Evolutionary conservation across 2,797 vertebrate genomes (phyloP).

Genomic region (Eurystomus glaucurus): DNA sequence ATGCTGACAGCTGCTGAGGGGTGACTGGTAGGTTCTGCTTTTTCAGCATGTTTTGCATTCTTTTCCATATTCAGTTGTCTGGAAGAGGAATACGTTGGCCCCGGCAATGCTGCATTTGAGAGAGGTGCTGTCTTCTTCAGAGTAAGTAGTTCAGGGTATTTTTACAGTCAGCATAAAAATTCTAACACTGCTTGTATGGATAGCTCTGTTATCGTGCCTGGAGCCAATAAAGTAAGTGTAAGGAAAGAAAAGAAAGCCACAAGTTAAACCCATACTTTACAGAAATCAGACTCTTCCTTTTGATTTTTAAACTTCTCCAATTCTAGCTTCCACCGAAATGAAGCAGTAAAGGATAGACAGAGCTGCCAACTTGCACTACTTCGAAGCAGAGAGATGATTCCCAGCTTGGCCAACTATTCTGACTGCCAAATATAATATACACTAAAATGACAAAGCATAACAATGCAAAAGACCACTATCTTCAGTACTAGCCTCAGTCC

Average conservation of each 20-base stretch:
- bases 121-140: conserved; percentile 10
- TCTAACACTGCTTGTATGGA: neutral
- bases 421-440: neutral
- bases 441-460: neutral
- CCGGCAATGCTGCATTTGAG: neutral
- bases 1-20: neutral
- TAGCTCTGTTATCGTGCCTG: neutral
- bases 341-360: neutral
- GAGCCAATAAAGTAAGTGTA: neutral
- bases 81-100: neutral
- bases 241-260: neutral
- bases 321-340: conserved; percentile 8
- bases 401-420: neutral
- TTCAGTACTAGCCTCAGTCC: neutral
- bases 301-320: conserved; percentile 5
- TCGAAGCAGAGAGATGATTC: conserved; percentile 11
- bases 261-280: conserved; percentile 14
- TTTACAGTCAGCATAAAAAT: neutral
- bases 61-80: conserved; percentile 56
- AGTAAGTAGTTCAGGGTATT: conserved; percentile 19
- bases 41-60: conserved; percentile 18
- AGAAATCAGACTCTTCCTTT: conserved; percentile 21
- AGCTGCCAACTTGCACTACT: neutral
- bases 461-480: neutral
- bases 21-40: conserved; percentile 22